Conservation (phyloP, 2,113 vertebrate genomes). For the Columba janthina region DNA sequence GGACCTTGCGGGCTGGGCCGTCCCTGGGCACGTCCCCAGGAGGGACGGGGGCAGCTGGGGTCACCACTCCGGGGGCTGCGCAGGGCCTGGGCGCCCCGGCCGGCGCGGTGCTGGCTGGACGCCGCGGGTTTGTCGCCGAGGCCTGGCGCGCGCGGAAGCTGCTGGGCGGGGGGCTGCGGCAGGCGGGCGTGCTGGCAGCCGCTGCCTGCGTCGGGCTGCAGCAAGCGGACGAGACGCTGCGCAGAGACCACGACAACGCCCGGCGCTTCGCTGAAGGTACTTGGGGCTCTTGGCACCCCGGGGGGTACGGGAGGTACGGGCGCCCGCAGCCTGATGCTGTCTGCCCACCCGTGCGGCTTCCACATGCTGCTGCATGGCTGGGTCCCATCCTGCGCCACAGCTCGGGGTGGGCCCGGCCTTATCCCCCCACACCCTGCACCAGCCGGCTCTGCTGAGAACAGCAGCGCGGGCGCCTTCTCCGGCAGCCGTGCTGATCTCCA, state of each 20-base stretch:
- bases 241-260: constrained; percentile 80
- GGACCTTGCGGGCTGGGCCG: neutral
- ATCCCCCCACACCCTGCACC: no score
- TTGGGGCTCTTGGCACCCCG: accelerated
- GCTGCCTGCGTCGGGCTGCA: constrained; percentile 79
- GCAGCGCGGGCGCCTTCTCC: accelerated
- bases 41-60: no score
- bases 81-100: constrained; percentile 84
- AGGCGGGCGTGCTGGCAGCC: constrained; percentile 81
- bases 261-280: constrained; percentile 82
- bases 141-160: constrained; percentile 79
- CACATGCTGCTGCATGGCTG: accelerated
- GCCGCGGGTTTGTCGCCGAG: constrained; percentile 71
- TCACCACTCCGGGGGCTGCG: neutral
- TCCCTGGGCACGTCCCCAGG: no score
- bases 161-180: constrained; percentile 83
- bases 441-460: neutral
- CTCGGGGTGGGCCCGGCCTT: neutral
- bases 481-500: neutral
- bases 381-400: neutral
- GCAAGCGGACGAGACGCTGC: constrained; percentile 58
- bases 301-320: neutral
- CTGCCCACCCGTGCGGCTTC: neutral
- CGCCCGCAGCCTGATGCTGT: accelerated
- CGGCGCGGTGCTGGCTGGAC: constrained; percentile 78